Base-by-base conservation (phyloP, 2,113 vertebrate species). In the Lasiurus borealis region DNA sequence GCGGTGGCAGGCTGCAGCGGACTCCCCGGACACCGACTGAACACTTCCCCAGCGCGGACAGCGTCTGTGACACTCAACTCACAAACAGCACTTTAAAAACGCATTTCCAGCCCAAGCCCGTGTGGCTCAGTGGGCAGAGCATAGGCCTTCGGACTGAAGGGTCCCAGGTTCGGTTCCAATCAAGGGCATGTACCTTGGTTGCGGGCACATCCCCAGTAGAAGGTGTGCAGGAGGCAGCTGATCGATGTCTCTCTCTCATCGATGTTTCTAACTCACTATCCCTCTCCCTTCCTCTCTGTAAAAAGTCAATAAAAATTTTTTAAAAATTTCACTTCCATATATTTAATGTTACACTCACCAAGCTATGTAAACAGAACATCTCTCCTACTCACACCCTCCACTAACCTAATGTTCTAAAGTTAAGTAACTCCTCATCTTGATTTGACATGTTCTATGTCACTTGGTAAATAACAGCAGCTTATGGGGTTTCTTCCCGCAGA, bases 291-390 rank as follows among this genome's bases (percentile, higher is more conserved):
- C 16, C 15, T 54, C 52, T 54, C 52, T 54, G 52, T 54, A 40
- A 54, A 54, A 54, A 52, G 18, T 52, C 50, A 52, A 18, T 52
- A 52, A 52, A 52, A 52, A 18, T 40, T 40, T 40, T 40, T 10
- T 10, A 96, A 48, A n/a, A 48, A 31, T 57, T 85, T 80, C 34
- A 16, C 40, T 84, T 72, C 48, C 52, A 15, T 76, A 62, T 11
- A 75, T 48, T 78, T 93, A 71, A 81, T 83, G 50, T 59, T 92
- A 90, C 46, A 54, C 88, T 83, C 80, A 94, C 59, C 31, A 90
- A 88, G 29, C 94, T 86, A 83, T 46, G 36, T 44, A 96, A 91
- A 76, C 12, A 82, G 34, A 87, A 95, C 88, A 66, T 40, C 29
- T 83, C 71, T 84, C 21, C n/a, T 40, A 57, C 31, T 90, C 3